Percentiles rank a stretch among this genome's conserved stretches.
These are phyloP conservation scores for Forbesichthys papilliferus DNA, from an alignment of 2,113 vertebrate genomes.

Conservation along the genomic window DNA sequence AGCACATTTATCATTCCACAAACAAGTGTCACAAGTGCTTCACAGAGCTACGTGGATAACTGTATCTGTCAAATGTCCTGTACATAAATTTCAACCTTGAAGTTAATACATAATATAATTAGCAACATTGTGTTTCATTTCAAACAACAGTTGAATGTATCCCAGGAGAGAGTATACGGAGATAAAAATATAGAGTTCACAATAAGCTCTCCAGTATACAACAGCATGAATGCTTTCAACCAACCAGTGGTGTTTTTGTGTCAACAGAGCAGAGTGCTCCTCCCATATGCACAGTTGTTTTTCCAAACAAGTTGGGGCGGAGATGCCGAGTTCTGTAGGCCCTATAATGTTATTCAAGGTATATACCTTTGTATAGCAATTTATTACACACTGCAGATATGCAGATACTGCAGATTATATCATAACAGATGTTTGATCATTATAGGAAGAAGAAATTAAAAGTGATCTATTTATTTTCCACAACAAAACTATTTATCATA, in stretches of 20 bases:
- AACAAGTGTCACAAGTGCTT: background rate
- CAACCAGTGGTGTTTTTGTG: no score
- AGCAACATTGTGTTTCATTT: constrained; percentile 18
- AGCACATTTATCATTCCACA: background rate
- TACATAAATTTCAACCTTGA: constrained; percentile 7
- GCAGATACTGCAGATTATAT: background rate
- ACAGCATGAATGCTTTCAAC: no score
- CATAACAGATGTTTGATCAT: background rate
- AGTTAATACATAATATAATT: constrained; percentile 5
- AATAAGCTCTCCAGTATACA: background rate
- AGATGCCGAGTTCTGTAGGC: no score
- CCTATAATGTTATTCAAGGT: background rate
- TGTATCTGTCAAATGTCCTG: background rate
- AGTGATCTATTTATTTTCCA: no score
- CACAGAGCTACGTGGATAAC: background rate
- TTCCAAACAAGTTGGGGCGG: no score
- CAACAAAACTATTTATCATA: background rate
- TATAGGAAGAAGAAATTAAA: background rate
- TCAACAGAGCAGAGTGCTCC: no score
- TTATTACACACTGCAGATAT: background rate
- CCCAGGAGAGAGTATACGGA: background rate
- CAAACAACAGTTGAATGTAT: constrained; percentile 9
- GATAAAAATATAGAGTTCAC: constrained; percentile 1
- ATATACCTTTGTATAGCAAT: background rate
- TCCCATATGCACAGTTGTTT: no score